A percentile compares a stretch with the other conserved stretches of the same genome.
Evolutionary conservation across 2,113 vertebrate genomes (phyloP).

Genomic region (Zosterops borbonicus): DNA sequence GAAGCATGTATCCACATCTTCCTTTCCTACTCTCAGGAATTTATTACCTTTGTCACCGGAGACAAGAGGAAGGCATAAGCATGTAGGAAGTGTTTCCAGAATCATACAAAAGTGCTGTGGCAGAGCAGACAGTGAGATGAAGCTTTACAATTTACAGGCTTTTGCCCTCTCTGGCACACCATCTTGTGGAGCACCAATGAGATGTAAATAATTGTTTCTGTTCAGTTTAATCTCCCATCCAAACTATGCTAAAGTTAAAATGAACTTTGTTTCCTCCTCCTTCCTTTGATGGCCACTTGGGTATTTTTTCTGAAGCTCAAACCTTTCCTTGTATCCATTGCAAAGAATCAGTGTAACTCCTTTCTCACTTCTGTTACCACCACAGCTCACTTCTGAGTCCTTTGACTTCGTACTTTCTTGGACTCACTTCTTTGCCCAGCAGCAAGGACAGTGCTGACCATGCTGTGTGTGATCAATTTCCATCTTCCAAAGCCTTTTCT

Average conservation of each 20-base stretch:
- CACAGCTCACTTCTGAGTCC: neutral
- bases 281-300: neutral
- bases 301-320: neutral
- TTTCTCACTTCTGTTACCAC: neutral
- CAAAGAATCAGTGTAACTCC: neutral
- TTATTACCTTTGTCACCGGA: neutral
- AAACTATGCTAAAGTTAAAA: neutral
- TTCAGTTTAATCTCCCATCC: neutral
- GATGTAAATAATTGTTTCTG: neutral
- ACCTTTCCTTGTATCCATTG: neutral
- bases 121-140: neutral
- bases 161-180: neutral
- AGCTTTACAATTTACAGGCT: neutral
- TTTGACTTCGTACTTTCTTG: neutral
- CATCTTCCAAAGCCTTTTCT: neutral
- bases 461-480: neutral
- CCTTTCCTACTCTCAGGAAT: neutral
- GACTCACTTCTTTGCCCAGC: rapidly evolving
- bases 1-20: neutral
- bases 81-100: neutral
- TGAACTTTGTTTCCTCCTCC: neutral
- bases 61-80: neutral
- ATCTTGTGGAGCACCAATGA: neutral
- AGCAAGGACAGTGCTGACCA: neutral
- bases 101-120: neutral